Base-by-base conservation (phyloP, 2,113 vertebrate species). In the Anolis carolinensis region DNA sequence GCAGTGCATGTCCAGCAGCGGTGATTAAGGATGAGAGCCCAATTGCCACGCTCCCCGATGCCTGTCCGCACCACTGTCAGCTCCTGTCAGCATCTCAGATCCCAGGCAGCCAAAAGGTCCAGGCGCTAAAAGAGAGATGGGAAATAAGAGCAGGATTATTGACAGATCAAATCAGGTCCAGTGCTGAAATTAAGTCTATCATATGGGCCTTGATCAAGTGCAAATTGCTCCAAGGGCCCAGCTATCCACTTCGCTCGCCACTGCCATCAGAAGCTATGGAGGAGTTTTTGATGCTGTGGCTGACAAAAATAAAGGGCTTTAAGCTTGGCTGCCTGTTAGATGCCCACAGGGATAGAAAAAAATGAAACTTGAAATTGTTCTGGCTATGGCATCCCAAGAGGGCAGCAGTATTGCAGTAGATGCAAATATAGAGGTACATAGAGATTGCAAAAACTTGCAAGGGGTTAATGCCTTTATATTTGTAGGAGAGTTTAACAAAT, bases 1-100 rank as follows among this genome's bases (percentile, higher is more conserved):
- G 20, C 48, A 44, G 34, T 36, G 59, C 48, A 52, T 67, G 77
- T 86, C 77, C 79, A 32, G 59, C 63, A 88, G 73, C 20, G 72
- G 73, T 81, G 82, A 88, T 90, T 76, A 87, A 70, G 82, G 78
- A 82, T 75, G 81, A 92, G 87, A 85, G 72, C 25, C 52, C 52
- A 62, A 76, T 59, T 80, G 59, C 55, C 70, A 27, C n/a, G 27
- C 44, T 82, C 72, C 75, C 65, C 11, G n/a, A 44, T 20, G 6
- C 44, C 36, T 73, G 55, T 79, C 74, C 67, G 10, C 55, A 79
- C 74, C 25, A 30, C 62, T 89, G 88, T 83, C 84, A 74, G 65
- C 62, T 67, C 11, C 63, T 67, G 44, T 86, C 84, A 83, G 52
- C 25, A 25, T 86, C 52, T 39, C 2, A 4, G 39, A 11, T 5